These are phyloP conservation scores for human DNA, from an alignment of 2,113 vertebrate species.

Conservation along the genomic window DNA sequence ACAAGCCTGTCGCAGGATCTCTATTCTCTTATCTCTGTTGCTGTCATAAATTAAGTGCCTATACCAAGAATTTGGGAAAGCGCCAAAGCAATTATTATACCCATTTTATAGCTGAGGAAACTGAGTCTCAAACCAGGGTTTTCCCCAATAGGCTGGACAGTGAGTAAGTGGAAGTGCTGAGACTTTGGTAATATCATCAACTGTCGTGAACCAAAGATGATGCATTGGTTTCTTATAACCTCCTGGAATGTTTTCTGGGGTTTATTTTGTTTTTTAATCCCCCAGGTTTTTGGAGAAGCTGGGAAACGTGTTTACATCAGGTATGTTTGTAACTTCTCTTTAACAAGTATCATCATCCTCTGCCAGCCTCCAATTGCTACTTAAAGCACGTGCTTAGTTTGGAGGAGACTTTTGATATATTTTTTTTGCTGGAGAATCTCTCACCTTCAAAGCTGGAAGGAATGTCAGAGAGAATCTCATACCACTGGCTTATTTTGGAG, in stretches of 20 bases:
- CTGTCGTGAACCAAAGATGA: neutral
- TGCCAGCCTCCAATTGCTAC: neutral
- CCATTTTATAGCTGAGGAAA: conserved; percentile 9
- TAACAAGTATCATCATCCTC: neutral
- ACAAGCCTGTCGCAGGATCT: neutral
- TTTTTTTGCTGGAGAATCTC: neutral
- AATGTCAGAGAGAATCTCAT: neutral
- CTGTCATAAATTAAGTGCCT: neutral
- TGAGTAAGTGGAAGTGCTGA: neutral
- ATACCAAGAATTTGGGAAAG: neutral
- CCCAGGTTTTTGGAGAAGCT: neutral
- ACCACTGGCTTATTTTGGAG: neutral
- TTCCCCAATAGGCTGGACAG: neutral
- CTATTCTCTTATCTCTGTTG: neutral
- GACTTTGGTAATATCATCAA: neutral
- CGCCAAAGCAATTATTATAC: neutral
- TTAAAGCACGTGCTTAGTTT: neutral
- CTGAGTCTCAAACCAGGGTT: neutral
- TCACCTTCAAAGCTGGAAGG: neutral
- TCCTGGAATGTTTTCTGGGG: neutral
- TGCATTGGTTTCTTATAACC: neutral
- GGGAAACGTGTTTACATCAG: neutral
- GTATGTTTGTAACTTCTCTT: neutral
- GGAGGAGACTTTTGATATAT: neutral
- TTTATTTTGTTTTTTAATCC: neutral